Evolutionary conservation across 2,113 vertebrate species (phyloP).

Genomic region (Chionomys nivalis): DNA sequence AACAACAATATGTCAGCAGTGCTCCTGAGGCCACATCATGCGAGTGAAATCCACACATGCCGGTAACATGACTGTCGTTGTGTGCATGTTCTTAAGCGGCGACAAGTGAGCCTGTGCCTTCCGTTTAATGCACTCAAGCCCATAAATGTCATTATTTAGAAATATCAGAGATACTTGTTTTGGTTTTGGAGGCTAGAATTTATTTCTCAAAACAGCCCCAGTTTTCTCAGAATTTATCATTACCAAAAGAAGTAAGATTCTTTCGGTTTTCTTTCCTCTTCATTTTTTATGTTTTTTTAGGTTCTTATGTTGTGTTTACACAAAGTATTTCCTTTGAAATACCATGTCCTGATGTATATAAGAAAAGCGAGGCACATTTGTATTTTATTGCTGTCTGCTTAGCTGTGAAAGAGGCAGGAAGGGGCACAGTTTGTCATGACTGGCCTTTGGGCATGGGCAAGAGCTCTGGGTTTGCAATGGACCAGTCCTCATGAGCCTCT

Average conservation of each 20-base stretch:
- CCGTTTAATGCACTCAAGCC: background rate
- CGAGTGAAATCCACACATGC: background rate
- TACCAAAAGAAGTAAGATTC: conserved; percentile 55
- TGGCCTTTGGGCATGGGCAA: background rate
- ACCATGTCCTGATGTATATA: conserved; percentile 43
- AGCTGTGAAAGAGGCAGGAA: conserved; percentile 42
- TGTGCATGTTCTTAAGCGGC: background rate
- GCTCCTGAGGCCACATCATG: conserved; percentile 52
- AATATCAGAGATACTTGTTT: conserved; percentile 51
- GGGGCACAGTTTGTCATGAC: background rate
- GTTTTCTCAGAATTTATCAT: conserved; percentile 63
- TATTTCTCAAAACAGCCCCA: background rate
- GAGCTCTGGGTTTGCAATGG: background rate
- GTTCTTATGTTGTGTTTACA: conserved; percentile 65
- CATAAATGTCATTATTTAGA: conserved; percentile 33
- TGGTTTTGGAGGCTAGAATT: conserved; percentile 43
- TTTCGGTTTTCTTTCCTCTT: conserved; percentile 46
- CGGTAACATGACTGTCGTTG: background rate
- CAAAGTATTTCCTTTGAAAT: conserved; percentile 61
- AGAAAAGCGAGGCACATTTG: conserved; percentile 55
- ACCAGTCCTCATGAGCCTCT: background rate
- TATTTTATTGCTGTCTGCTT: conserved; percentile 32
- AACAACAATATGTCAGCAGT: conserved; percentile 71
- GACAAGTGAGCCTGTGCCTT: background rate
- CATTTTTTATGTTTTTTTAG: conserved; percentile 29